Percentiles rank a stretch among this genome's conserved stretches.
phyloP scores from a whole-genome alignment of 2,888 invertebrate genomes.

The Siphlonurus alternatus region DNA sequence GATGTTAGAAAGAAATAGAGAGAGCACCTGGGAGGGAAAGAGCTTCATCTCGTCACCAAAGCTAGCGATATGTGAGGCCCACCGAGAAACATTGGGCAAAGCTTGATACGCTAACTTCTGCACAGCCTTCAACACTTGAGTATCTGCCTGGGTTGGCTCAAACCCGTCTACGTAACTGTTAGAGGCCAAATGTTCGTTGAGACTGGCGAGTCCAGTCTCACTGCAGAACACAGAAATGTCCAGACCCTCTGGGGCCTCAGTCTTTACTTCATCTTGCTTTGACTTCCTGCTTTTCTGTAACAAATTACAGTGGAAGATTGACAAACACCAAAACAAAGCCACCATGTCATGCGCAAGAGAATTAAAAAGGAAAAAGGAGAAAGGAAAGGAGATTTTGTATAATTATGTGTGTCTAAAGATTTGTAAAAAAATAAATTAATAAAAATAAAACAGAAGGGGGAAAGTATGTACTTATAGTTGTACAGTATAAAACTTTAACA shows the following conservation, averaged over 20 bases:
- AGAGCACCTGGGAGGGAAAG: too few species aligned
- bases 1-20: too few species aligned
- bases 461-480: too few species aligned
- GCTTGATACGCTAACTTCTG: constrained; percentile 9
- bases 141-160: constrained; percentile 15
- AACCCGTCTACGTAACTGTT: constrained; percentile 18
- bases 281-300: constrained; percentile 7
- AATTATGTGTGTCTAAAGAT: background rate
- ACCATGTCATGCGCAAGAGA: background rate
- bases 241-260: background rate
- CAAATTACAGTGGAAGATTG: background rate
- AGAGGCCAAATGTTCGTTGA: constrained; percentile 15
- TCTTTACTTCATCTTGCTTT: constrained; percentile 5
- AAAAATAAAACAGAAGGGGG: too few species aligned
- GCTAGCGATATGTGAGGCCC: constrained; percentile 15
- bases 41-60: constrained; percentile 12
- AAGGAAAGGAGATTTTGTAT: background rate
- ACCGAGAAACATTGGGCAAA: constrained; percentile 15
- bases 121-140: constrained; percentile 13
- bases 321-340: background rate
- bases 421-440: too few species aligned
- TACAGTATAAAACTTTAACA: too few species aligned
- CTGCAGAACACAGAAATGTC: constrained; percentile 6
- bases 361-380: too few species aligned
- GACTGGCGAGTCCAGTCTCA: constrained; percentile 5